These are phyloP conservation scores for Cheilinus undulatus DNA, from an alignment of 2,113 vertebrate genomes.

Conservation along the genomic window DNA sequence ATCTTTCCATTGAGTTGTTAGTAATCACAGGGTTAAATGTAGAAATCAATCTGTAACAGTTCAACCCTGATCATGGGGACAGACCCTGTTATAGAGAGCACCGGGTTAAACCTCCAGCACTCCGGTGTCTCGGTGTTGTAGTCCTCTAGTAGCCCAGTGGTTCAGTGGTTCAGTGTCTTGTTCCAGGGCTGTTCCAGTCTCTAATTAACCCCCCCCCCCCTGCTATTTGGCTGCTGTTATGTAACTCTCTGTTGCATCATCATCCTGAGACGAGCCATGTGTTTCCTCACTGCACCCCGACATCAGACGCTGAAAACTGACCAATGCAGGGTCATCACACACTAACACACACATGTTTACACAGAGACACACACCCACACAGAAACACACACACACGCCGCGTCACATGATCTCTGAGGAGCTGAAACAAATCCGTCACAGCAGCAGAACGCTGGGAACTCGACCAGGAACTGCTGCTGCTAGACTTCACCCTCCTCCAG, in stretches of 20 bases:
- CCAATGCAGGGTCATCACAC: constrained; percentile 42
- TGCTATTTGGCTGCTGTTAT: constrained; percentile 45
- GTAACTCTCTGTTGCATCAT: constrained; percentile 72
- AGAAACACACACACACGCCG: neutral
- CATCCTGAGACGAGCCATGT: constrained; percentile 37
- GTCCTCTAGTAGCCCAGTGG: no score
- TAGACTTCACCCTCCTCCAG: neutral
- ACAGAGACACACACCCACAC: constrained; percentile 12
- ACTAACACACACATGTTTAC: constrained; percentile 1
- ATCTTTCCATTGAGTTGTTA: no score
- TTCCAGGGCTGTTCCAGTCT: neutral
- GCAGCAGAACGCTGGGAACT: constrained; percentile 23
- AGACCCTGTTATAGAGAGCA: no score
- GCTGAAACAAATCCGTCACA: constrained; percentile 34
- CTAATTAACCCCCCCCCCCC: neutral
- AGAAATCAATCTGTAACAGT: no score
- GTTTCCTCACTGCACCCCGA: constrained; percentile 24
- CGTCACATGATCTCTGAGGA: constrained; percentile 56
- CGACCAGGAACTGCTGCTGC: constrained; percentile 7
- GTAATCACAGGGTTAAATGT: no score
- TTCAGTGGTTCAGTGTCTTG: no score
- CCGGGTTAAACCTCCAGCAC: no score
- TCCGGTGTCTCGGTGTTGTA: no score
- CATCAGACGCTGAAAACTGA: constrained; percentile 24
- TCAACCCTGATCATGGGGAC: no score